Base-by-base conservation (phyloP, 64 coral and sea anemone genomes). In the Montipora sp. region DNA sequence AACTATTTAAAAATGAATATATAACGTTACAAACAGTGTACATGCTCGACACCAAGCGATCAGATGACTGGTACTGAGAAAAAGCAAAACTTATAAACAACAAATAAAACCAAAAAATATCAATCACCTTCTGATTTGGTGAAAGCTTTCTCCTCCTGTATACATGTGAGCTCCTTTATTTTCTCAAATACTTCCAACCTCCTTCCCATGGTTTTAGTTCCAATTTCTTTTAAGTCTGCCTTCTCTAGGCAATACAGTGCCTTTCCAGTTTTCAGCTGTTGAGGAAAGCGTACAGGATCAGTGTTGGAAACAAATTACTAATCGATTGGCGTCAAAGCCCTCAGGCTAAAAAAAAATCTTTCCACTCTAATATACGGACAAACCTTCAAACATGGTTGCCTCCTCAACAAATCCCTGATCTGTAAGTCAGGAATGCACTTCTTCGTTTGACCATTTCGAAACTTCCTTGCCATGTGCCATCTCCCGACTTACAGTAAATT, bases 181-280 rank as follows among this genome's bases (percentile, higher is more conserved):
- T 90, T 44, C 11, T 46, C 75, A 60, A 20, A 65, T 18, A 92
- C 13, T 51, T 92, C 90, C 8, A 92, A 78, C 69, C 90, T 84
- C 60, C 90, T 92, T 58, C 80, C 90, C 5, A 84, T 36, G 2
- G 90, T 47, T 14, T 48, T 84, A 3, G 78, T 66, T 10, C 90
- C 80, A 43, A 92, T 45, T 4, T 84, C 79, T 63, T 92, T 92
- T 55, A 92, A 76, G 57, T 92, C 90, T 3, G 51, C 19, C 18
- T 92, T 85, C 48, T 83, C 63, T 57, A 6, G 1, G 5, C 53
- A 57, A 57, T 57, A 27, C 27, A 27, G 27, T 3, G 51, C 19
- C 18, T 36, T 36, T 2, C 36, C 36, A 36, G 36, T 36, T 36
- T 36, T 36, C 36, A 36, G 36, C 36, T 36, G 36, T 36, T 36